phyloP scores from a whole-genome alignment of 23 tunicate genomes.

The Trididemnum nubilum region DNA sequence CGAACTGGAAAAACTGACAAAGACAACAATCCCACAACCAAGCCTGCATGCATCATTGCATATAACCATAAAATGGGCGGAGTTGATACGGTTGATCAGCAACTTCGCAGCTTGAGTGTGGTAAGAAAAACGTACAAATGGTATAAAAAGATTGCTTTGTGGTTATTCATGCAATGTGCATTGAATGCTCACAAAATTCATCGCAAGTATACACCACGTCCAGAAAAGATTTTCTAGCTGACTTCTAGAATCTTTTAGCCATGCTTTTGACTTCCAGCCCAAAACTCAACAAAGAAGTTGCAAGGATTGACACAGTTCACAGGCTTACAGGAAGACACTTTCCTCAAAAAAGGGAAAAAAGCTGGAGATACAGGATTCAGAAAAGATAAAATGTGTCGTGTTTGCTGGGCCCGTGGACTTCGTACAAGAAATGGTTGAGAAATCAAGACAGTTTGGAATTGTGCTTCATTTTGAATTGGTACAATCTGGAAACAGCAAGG shows the following conservation, averaged over 20 bases:
- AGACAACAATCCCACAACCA: neutral
- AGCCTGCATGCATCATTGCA: neutral
- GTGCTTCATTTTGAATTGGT: too few relatives aligned
- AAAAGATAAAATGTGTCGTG: constrained; percentile 2
- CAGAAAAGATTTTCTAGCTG: neutral
- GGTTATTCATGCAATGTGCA: neutral
- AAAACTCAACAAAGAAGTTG: neutral
- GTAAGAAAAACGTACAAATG: neutral
- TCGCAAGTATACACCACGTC: neutral
- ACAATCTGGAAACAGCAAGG: too few relatives aligned
- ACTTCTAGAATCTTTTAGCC: neutral
- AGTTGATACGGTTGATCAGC: neutral
- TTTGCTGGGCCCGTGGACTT: constrained; percentile 1
- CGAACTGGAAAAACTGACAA: constrained; percentile 2
- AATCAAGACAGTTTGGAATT: neutral
- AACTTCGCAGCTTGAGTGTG: neutral
- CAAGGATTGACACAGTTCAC: neutral
- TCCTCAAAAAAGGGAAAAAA: neutral
- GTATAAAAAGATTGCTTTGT: neutral
- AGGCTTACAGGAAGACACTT: neutral
- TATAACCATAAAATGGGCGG: neutral
- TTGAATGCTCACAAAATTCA: neutral
- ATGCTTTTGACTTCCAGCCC: neutral
- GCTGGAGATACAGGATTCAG: neutral
- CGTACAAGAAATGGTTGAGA: neutral